A percentile compares a stretch with the other conserved stretches of the same genome.
These are phyloP conservation scores for Drosophila robusta DNA, from an alignment of 2,888 invertebrate genomes.

Conservation along the genomic window DNA sequence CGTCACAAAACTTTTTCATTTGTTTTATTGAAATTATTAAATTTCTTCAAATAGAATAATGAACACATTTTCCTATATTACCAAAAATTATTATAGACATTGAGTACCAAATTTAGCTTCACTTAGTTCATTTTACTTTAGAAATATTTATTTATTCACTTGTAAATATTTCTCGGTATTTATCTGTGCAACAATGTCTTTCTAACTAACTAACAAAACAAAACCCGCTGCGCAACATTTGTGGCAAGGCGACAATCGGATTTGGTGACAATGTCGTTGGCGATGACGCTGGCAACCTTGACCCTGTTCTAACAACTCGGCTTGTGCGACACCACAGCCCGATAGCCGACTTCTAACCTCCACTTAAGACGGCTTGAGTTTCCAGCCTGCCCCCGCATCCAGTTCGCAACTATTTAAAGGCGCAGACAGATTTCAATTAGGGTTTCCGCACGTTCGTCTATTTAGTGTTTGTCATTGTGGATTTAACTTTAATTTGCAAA, in stretches of 20 bases:
- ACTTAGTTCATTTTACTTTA: neutral
- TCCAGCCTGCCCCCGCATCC: neutral
- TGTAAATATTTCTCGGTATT: neutral
- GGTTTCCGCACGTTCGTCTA: conserved; percentile 71
- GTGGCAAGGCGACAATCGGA: conserved; percentile 30
- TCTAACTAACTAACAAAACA: conserved; percentile 1
- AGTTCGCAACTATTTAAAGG: conserved; percentile 27
- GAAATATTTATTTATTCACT: neutral
- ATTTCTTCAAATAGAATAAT: too few relatives aligned
- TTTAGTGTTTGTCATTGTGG: conserved; percentile 38
- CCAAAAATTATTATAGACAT: too few relatives aligned
- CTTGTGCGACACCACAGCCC: conserved; percentile 5
- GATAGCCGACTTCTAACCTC: conserved; percentile 31
- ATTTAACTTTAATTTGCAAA: conserved; percentile 41
- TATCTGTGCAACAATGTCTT: neutral
- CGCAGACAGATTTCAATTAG: conserved; percentile 67
- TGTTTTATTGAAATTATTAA: too few relatives aligned
- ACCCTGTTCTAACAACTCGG: conserved; percentile 79
- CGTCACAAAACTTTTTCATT: too few relatives aligned
- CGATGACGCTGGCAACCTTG: conserved; percentile 68
- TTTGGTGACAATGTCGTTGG: conserved; percentile 33
- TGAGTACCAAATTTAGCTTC: too few relatives aligned
- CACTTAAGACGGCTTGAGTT: conserved; percentile 14
- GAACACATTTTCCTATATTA: too few relatives aligned
- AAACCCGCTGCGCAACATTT: conserved; percentile 58